These are phyloP conservation scores for Camelus dromedarius DNA, from an alignment of 2,113 vertebrate genomes.

Conservation along the genomic window DNA sequence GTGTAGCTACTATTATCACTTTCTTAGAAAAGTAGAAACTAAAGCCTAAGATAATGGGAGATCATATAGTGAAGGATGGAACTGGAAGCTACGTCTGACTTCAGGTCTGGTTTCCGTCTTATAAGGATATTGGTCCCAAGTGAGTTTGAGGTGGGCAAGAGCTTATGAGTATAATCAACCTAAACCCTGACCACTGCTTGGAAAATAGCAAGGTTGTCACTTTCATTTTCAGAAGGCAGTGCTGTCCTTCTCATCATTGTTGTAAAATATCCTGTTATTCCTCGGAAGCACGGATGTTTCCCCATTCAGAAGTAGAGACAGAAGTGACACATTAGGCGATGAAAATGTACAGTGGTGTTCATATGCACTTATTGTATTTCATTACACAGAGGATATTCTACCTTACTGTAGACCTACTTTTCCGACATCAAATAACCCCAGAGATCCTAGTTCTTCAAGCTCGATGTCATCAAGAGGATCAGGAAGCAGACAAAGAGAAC, in stretches of 20 bases:
- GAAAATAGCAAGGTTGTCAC: not conserved
- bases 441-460: conserved; percentile 98
- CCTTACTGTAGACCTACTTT: conserved; percentile 98
- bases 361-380: conserved; percentile 66
- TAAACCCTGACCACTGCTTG: not conserved
- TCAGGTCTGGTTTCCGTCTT: not conserved
- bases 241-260: conserved; percentile 32
- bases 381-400: conserved; percentile 94
- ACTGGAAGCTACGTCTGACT: not conserved
- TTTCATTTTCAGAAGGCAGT: conserved; percentile 13
- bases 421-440: conserved; percentile 95
- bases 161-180: not conserved
- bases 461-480: conserved; percentile 99
- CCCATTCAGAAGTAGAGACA: not conserved
- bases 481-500: conserved; percentile 94
- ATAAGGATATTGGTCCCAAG: not conserved
- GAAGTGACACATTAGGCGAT: not conserved
- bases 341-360: conserved; percentile 19
- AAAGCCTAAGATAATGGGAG: not conserved
- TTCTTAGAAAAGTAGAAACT: not conserved
- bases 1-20: not conserved
- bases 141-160: not conserved
- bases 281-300: not conserved
- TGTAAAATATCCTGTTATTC: not conserved
- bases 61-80: not conserved